Evolutionary conservation across 2,113 vertebrate species (phyloP).

Genomic region (Pelmatolapia mariae): DNA sequence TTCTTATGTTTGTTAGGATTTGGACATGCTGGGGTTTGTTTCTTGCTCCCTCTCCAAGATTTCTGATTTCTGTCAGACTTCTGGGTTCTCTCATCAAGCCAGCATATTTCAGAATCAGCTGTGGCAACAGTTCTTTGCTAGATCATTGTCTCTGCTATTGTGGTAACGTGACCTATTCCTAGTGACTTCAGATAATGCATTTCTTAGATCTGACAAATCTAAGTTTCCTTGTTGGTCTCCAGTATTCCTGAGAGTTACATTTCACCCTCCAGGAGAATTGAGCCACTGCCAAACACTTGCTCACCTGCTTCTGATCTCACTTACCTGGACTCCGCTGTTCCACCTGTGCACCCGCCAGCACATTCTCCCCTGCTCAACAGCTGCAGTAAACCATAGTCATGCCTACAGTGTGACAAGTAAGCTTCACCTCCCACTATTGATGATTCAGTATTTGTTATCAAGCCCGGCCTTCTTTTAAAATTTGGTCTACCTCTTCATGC

Average conservation of each 20-base stretch:
- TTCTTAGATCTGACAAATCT: background rate
- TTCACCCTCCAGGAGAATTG: background rate
- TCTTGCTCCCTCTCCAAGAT: background rate
- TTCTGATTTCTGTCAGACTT: background rate
- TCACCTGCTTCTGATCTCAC: background rate
- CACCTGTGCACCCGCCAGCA: background rate
- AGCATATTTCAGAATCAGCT: background rate
- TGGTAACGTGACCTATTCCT: background rate
- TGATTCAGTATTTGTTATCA: background rate
- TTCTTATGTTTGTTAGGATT: background rate
- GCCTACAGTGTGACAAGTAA: background rate
- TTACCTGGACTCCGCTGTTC: background rate
- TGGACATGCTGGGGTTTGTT: background rate
- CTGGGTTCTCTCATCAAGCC: background rate
- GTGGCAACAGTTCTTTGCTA: background rate
- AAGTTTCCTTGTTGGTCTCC: background rate
- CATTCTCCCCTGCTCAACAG: background rate
- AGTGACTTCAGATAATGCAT: background rate
- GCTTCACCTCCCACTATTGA: background rate
- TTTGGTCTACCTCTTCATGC: background rate
- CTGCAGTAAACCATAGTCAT: background rate
- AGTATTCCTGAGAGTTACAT: background rate
- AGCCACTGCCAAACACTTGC: background rate
- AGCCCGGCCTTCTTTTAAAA: background rate
- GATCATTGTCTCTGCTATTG: background rate